Percentiles rank a stretch among this genome's conserved stretches.
These are phyloP conservation scores for Pogonomyrmex californicus DNA, from an alignment of 1,140 invertebrate genomes.

Conservation along the genomic window DNA sequence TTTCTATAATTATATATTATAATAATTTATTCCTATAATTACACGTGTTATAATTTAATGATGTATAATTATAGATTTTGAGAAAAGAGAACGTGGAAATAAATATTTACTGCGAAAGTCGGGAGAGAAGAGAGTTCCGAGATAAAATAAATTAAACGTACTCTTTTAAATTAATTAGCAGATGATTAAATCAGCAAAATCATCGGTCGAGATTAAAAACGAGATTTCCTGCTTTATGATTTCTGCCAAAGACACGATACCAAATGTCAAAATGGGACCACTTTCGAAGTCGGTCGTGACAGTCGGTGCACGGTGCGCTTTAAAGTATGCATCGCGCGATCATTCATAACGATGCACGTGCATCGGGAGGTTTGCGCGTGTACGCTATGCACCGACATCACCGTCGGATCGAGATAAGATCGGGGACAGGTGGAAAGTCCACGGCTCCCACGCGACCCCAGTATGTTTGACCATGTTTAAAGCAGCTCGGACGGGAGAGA, in stretches of 20 bases:
- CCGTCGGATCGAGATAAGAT: slow-evolving; percentile 74
- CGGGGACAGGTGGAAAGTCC: slow-evolving; percentile 77
- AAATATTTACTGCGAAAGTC: not conserved
- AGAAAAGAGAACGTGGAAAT: not conserved
- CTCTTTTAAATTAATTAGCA: not conserved
- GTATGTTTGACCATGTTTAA: slow-evolving; percentile 53
- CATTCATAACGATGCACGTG: slow-evolving; percentile 74
- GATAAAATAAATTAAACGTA: not conserved
- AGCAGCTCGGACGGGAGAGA: slow-evolving; percentile 39
- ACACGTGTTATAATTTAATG: too few species aligned
- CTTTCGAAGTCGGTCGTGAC: slow-evolving; percentile 43
- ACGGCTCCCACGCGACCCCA: slow-evolving; percentile 67
- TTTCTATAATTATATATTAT: not conserved
- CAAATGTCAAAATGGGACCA: slow-evolving; percentile 12
- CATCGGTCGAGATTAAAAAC: not conserved
- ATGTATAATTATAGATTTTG: not conserved
- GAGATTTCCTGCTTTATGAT: not conserved
- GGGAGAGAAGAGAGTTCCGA: not conserved
- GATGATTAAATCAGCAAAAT: not conserved
- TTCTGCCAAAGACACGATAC: not conserved
- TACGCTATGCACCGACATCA: slow-evolving; percentile 59
- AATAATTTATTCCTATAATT: slow-evolving; percentile 1
- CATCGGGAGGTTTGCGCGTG: slow-evolving; percentile 49
- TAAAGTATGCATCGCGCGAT: slow-evolving; percentile 32
- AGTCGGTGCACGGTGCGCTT: slow-evolving; percentile 17